phyloP scores from a whole-genome alignment of 2,888 invertebrate species.

The Stenolophus ochropezus region DNA sequence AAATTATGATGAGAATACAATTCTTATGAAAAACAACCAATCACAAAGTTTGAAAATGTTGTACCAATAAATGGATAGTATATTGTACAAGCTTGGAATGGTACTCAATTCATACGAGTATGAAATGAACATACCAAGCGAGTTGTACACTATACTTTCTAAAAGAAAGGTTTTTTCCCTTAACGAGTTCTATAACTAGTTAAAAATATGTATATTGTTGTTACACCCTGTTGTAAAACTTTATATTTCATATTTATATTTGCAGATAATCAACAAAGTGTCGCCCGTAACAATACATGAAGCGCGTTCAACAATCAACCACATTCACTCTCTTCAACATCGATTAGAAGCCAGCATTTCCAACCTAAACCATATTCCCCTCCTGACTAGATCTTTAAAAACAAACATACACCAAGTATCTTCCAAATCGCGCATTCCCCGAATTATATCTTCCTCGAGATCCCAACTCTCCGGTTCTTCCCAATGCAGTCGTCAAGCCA shows the following conservation, averaged over 20 bases:
- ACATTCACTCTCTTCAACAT: background rate
- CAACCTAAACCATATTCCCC: background rate
- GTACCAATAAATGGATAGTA: no score
- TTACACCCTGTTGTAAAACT: no score
- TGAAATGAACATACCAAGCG: no score
- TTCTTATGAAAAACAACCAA: no score
- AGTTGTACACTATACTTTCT: no score
- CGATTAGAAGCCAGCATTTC: background rate
- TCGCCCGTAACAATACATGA: background rate
- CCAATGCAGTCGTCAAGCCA: background rate
- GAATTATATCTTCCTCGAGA: background rate
- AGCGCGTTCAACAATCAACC: constrained; percentile 1
- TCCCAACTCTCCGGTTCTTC: background rate
- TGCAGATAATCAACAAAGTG: background rate
- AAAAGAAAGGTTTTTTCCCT: no score
- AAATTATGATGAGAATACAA: no score
- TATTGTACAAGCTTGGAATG: no score
- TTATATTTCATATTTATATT: background rate
- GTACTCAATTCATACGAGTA: no score
- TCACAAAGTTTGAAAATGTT: no score
- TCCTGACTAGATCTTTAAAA: background rate
- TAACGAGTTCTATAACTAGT: no score
- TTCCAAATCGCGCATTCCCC: background rate
- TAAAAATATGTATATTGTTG: no score
- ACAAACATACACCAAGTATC: background rate